These are phyloP conservation scores for Butorides virescens DNA, from an alignment of 2,113 vertebrate genomes.

Conservation along the genomic window DNA sequence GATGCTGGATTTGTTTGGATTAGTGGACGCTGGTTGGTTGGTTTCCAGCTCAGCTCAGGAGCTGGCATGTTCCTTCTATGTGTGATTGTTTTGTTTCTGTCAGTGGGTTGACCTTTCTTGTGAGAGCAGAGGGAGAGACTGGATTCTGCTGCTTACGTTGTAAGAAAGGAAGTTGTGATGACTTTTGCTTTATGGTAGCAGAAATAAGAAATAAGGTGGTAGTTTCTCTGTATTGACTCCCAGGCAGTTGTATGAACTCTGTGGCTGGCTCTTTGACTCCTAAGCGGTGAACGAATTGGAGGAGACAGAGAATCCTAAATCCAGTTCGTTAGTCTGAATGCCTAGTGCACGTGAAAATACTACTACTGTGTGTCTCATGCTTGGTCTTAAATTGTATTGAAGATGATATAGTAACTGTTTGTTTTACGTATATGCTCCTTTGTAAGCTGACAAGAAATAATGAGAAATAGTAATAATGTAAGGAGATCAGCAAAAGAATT, in stretches of 20 bases:
- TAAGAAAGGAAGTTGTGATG: neutral
- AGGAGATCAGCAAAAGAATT: neutral
- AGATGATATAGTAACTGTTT: neutral
- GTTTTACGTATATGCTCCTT: neutral
- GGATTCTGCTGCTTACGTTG: neutral
- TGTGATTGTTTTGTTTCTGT: constrained; percentile 37
- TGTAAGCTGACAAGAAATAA: neutral
- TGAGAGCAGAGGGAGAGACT: neutral
- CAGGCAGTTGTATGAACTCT: neutral
- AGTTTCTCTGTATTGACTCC: neutral
- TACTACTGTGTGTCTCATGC: neutral
- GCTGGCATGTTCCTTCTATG: constrained; percentile 5
- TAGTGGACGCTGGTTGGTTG: constrained; percentile 52
- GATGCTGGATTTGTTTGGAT: constrained; percentile 63
- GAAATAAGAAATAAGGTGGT: neutral
- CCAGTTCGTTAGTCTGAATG: neutral
- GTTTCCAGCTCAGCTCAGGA: constrained; percentile 44
- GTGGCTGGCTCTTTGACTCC: neutral
- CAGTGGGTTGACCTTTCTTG: neutral
- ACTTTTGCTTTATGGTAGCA: neutral
- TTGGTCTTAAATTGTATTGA: neutral
- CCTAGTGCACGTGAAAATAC: neutral
- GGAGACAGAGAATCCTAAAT: neutral
- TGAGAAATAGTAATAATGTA: neutral
- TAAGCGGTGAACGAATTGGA: neutral